Base-by-base conservation (phyloP, 2,888 invertebrate species). In the Philereme vetulata region DNA sequence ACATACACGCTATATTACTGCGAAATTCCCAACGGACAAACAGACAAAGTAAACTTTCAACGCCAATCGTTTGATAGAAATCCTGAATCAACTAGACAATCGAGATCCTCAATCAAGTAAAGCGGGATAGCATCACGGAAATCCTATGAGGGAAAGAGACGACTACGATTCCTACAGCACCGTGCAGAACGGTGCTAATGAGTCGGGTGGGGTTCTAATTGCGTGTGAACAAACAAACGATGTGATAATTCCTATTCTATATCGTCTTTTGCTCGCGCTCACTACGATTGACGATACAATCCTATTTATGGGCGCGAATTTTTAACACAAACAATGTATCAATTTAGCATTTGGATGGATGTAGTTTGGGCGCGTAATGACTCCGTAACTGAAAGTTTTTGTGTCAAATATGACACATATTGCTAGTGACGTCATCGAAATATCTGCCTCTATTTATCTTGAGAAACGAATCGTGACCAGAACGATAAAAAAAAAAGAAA, bases 141-240 rank as follows among this genome's bases (percentile, higher is more conserved):
- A 48, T 50, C 10, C 56, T 75, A 72, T 10, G 86, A 72, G 72
- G 63, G 75, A 86, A 57, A 40, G 77, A 72, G 81, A 81, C 71
- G 59, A 72, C 33, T 67, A 65, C 65, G 67, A 56, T 63, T 80
- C 63, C 64, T 68, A 72, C 72, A 71, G 75, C 68, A 69, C 72
- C 72, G 70, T 64, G 72, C 72, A 76, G 76, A 80, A 50, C 33
- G 47, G 84, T 85, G 86, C 85, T 90, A 90, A 90, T 90, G 88
- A 89, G 85, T 80, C 87, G 78, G 85, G 82, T 80, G 85, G 80
- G 84, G 83, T 76, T 85, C 87, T 90, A 90, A 90, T 90, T 90
- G 88, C 85, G 85, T 85, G 88, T 84, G 86, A 88, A 89, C 85
- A 86, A 83, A 85, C 85, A 86, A 82, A 85, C 81, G 82, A 84